These are phyloP conservation scores for Macquaria ambigua DNA, from an alignment of 2,113 vertebrate species.

Conservation along the genomic window DNA sequence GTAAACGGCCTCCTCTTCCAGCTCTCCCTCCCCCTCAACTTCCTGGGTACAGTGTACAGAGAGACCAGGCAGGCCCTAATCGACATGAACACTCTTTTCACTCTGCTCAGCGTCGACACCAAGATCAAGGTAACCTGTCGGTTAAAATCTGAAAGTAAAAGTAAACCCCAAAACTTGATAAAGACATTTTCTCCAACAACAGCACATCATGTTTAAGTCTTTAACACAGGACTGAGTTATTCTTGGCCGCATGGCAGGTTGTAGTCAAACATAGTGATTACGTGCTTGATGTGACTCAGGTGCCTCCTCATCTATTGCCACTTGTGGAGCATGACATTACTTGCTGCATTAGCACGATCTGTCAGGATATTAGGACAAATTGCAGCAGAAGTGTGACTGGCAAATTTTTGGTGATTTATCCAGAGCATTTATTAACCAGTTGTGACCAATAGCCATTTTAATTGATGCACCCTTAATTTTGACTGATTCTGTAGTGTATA, in stretches of 20 bases:
- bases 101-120: conserved; percentile 93
- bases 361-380: conserved; percentile 10
- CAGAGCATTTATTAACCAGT: neutral
- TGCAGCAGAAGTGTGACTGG: neutral
- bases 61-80: conserved; percentile 98
- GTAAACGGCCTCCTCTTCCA: conserved; percentile 99
- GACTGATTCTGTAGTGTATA: neutral
- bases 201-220: conserved; percentile 4
- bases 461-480: neutral
- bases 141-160: neutral
- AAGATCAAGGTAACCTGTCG: conserved; percentile 93
- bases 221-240: conserved; percentile 19
- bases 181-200: conserved; percentile 8
- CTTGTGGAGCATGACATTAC: conserved; percentile 32
- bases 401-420: conserved; percentile 4
- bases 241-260: conserved; percentile 35
- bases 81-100: conserved; percentile 98
- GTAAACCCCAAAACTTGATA: neutral
- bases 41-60: conserved; percentile 98
- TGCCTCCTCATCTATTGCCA: conserved; percentile 40
- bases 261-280: conserved; percentile 61
- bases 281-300: conserved; percentile 43
- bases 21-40: conserved; percentile 97
- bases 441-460: conserved; percentile 12
- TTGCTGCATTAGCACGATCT: conserved; percentile 20